phyloP scores from a whole-genome alignment of 2,888 invertebrate genomes.

The Xestobium rufovillosum region DNA sequence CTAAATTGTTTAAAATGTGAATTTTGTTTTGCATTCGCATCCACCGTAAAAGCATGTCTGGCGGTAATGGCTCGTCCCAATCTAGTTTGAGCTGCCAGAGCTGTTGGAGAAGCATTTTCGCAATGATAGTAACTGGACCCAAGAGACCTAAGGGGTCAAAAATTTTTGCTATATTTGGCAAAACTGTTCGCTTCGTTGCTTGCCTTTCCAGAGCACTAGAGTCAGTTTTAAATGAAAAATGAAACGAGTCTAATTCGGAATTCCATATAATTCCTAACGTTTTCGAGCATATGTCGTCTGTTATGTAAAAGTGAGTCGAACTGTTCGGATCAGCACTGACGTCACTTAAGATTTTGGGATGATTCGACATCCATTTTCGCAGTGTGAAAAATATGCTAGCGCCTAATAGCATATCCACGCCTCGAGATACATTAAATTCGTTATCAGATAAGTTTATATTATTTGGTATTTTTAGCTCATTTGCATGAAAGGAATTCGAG shows the following conservation, averaged over 20 bases:
- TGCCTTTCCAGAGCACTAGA: too few species aligned
- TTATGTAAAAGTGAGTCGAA: too few species aligned
- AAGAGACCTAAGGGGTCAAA: constrained; percentile 22
- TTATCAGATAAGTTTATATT: neutral
- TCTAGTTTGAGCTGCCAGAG: constrained; percentile 18
- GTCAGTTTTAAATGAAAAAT: constrained; percentile 10
- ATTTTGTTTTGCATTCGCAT: constrained; percentile 8
- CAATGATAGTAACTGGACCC: constrained; percentile 16
- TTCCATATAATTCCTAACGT: constrained; percentile 20
- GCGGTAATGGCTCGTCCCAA: constrained; percentile 18
- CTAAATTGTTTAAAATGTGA: constrained; percentile 8
- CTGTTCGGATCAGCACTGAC: too few species aligned
- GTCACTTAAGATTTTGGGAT: too few species aligned
- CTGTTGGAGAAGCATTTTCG: constrained; percentile 20
- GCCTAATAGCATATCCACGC: too few species aligned
- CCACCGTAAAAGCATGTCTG: constrained; percentile 11
- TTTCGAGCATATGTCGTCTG: constrained; percentile 12
- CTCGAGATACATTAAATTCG: too few species aligned
- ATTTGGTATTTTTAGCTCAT: neutral
- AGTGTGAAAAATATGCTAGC: too few species aligned
- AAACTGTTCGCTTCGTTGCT: constrained; percentile 17
- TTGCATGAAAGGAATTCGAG: too few species aligned
- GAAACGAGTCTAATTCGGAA: constrained; percentile 15
- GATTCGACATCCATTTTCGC: too few species aligned
- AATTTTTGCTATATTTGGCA: constrained; percentile 18